Evolutionary conservation across 2,113 vertebrate genomes (phyloP), one percentile per base, ranked within the genome.

Genomic region (Corythoichthys intestinalis): DNA sequence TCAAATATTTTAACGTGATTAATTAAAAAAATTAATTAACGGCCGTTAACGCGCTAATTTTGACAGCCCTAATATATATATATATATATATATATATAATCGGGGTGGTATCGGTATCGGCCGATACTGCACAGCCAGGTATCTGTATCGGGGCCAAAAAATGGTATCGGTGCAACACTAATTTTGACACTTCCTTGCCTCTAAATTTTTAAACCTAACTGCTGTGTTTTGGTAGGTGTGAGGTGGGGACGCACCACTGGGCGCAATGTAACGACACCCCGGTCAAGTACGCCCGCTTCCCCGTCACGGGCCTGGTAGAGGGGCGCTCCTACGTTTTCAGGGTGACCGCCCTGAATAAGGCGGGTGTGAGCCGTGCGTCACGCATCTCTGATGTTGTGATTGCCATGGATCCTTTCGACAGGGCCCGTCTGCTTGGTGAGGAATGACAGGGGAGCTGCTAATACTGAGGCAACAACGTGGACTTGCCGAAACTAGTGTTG

Each of bases 211-310:
- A 41, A 41, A 41, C 39, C 39, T 4, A 41, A 41, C 41, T 8
- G 41, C 6, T 60, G 14, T 69, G 10, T 74, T 65, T 72, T 17
- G 39, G 65, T 81, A 99, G 97, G 85, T 97, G 96, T 79, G 96
- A 99, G 84, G 94, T 97, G 75, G 95, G 96, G 71, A 95, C 94
- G 53, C 88, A 92, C 8, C 94, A 92, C 87, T 99, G 97, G 97
- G 93, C 94, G 52, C 97, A 98, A 76, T 99, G 97, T 83, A 99
- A 99, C 12, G 97, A 99, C 77, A 92, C 79, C 1, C 95, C 97
- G 0, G 95, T 99, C 86, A 99, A 97, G 83, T 99, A 97, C 67
- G 95, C 97, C 50, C 96, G 97, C 60, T 98, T 97, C 80, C 97
- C 97, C 0, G 96, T 99, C 76, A 98, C 96, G 20, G 96, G 96